Base-by-base conservation (phyloP, 1,140 invertebrate genomes). In the Drosophila athabasca region DNA sequence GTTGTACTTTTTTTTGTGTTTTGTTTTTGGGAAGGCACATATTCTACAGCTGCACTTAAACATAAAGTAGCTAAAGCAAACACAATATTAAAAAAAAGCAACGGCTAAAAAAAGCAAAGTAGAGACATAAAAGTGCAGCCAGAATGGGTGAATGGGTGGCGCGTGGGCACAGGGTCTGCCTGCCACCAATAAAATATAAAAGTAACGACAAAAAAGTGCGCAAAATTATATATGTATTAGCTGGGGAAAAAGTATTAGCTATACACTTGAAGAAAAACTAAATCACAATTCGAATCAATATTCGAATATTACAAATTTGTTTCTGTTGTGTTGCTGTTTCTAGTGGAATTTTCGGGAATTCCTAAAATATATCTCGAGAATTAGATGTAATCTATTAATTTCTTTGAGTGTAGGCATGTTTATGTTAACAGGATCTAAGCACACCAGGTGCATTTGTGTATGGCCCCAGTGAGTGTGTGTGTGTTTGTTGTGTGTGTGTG, bases 1-100 rank as follows among this genome's bases (percentile, higher is more conserved):
- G 24, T 29, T 31, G 29, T 31, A 2, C 31, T 6, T 6, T 68
- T 62, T 61, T 19, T 19, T 19, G n/a, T 19, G 17, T 19, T 19
- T 19, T 19, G 17, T 19, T 19, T 50, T 76, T 64, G 57, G 46
- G 46, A 58, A 64, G 51, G 74, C 67, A 82, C 75, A 76, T 59
- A 67, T 78, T 82, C 73, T 75, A 51, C 82, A 85, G 82, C 69
- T 85, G 82, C 82, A 87, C 82, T 85, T 87, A 87, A 77, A 71
- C 79, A 87, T 87, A 85, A 87, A 85, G 82, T 87, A 85, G 82
- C 82, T 71, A 78, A 87, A 62, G 82, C 72, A 85, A 85, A 87
- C 78, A 85, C 74, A 82, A 78, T 82, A 87, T 81, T 77, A 81
- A 77, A 85, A 84, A 85, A 3, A 87, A 74, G 17, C 60, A 64